Evolutionary conservation across 2,113 vertebrate genomes (phyloP).

Genomic region (Cryptotis parvus): DNA sequence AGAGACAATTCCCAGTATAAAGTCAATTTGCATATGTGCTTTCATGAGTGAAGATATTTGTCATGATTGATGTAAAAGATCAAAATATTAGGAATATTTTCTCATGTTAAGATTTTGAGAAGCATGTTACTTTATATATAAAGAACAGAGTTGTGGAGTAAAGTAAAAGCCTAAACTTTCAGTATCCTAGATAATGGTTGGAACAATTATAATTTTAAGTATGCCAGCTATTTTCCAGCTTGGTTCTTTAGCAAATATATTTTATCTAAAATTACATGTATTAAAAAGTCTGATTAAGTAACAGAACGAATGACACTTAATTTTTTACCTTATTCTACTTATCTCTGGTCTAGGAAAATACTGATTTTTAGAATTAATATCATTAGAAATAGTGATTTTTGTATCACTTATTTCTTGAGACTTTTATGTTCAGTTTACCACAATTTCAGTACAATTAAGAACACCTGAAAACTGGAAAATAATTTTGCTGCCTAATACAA

Average conservation of each 20-base stretch:
- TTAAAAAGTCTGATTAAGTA: background rate
- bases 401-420: background rate
- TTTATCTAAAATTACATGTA: conserved; percentile 25
- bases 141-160: background rate
- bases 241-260: conserved; percentile 6
- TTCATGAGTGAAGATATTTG: conserved; percentile 32
- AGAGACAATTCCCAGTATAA: conserved; percentile 7
- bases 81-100: background rate
- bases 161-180: conserved; percentile 3
- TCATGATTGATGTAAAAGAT: conserved; percentile 40
- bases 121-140: background rate
- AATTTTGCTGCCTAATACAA: conserved; percentile 33
- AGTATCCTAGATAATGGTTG: conserved; percentile 19
- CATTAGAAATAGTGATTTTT: conserved; percentile 2
- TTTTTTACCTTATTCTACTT: conserved; percentile 60
- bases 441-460: background rate
- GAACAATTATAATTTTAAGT: conserved; percentile 42
- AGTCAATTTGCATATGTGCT: conserved; percentile 32
- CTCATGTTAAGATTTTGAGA: conserved; percentile 14
- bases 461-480: conserved; percentile 24
- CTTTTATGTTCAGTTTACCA: conserved; percentile 7
- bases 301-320: background rate
- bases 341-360: conserved; percentile 39
- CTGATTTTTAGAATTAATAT: conserved; percentile 11
- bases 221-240: background rate